phyloP scores from a whole-genome alignment of 2,888 invertebrate species.

The Holacanthella duospinosa region DNA sequence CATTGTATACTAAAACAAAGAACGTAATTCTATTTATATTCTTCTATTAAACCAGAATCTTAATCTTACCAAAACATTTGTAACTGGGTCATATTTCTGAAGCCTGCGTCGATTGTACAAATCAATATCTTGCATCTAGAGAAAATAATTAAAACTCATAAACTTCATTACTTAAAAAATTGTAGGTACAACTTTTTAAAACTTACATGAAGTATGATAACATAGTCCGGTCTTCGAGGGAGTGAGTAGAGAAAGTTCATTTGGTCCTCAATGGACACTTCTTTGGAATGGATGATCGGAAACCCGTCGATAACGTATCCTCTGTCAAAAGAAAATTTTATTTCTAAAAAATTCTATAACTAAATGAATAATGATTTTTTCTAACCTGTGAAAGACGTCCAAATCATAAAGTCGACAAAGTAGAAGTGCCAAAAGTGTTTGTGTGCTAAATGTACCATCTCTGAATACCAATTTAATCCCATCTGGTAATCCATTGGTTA shows the following conservation, averaged over 20 bases:
- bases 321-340: constrained; percentile 38
- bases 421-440: constrained; percentile 15
- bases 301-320: constrained; percentile 57
- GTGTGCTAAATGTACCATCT: not conserved
- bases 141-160: not conserved
- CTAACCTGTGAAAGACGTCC: constrained; percentile 27
- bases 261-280: constrained; percentile 30
- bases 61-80: not conserved
- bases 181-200: not conserved
- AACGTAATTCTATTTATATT: no score
- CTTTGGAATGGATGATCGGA: constrained; percentile 50
- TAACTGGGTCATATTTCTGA: constrained; percentile 19
- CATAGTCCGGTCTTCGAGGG: constrained; percentile 18
- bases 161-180: not conserved
- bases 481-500: not conserved
- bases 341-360: not conserved
- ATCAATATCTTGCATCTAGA: constrained; percentile 33
- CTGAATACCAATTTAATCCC: not conserved
- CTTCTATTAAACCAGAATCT: no score
- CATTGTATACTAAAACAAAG: not conserved
- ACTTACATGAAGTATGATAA: constrained; percentile 19
- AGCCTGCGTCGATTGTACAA: constrained; percentile 23
- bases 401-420: constrained; percentile 20
- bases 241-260: constrained; percentile 17
- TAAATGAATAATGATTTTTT: not conserved